Evolutionary conservation across 2,113 vertebrate genomes (phyloP).

Genomic region (Dendropsophus ebraccatus): DNA sequence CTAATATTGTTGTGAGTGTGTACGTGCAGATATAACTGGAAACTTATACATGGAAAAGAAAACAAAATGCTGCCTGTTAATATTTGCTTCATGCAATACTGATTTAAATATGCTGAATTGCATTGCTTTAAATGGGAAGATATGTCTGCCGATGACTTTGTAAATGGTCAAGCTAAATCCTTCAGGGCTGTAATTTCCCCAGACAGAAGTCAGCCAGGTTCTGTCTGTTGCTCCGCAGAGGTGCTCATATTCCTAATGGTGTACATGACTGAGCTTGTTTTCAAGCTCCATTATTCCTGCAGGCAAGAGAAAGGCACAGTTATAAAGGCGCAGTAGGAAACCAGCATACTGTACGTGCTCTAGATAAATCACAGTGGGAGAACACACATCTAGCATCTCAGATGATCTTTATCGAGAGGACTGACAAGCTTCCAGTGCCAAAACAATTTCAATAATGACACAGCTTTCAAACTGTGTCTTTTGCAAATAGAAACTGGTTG

Average conservation of each 20-base stretch:
- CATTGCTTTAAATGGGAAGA: slow-evolving; percentile 80
- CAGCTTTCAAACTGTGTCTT: slow-evolving; percentile 1
- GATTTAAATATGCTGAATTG: slow-evolving; percentile 79
- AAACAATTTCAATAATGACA: slow-evolving; percentile 41
- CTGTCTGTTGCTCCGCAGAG: slow-evolving; percentile 75
- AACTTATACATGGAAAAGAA: slow-evolving; percentile 77
- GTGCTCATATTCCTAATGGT: slow-evolving; percentile 75
- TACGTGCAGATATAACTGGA: slow-evolving; percentile 81
- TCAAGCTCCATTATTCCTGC: slow-evolving; percentile 81
- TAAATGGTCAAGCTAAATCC: slow-evolving; percentile 72
- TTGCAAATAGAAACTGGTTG: not conserved
- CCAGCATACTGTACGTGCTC: not conserved
- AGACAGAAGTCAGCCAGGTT: slow-evolving; percentile 76
- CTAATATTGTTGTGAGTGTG: slow-evolving; percentile 72
- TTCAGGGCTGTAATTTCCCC: slow-evolving; percentile 74
- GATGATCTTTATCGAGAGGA: slow-evolving; percentile 1
- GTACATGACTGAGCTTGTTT: slow-evolving; percentile 72
- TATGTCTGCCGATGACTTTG: slow-evolving; percentile 80
- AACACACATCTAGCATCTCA: slow-evolving; percentile 30
- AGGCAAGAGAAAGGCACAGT: slow-evolving; percentile 64
- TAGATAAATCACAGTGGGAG: not conserved
- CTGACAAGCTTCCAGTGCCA: not conserved
- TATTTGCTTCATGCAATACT: slow-evolving; percentile 88
- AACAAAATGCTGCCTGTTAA: slow-evolving; percentile 82
- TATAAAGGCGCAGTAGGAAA: slow-evolving; percentile 16